Evolutionary conservation across 2,113 vertebrate species (phyloP), one percentile per base, ranked within the genome.

Genomic region (Ciconia stormi): DNA sequence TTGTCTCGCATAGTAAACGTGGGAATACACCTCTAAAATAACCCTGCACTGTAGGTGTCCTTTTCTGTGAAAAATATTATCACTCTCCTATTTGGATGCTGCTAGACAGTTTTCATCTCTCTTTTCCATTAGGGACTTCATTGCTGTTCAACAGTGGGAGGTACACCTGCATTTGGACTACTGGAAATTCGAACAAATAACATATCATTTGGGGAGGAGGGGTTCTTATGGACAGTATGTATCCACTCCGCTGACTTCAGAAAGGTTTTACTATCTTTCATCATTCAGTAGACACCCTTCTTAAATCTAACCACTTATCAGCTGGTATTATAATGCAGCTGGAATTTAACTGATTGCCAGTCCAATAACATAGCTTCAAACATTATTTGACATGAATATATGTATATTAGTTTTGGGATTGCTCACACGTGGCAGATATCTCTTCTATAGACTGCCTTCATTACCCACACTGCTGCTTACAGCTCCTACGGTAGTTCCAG

Each of bases 391-490:
- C 21, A 58, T 36, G 4, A 90, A 74, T 40, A 81, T 25, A 50
- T 9, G 2, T 50, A 44, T 27, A 42, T 22, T 55, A 63, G 15
- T 69, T 83, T 87, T 4, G 16, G 25, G 50, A 73, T 40, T 0
- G 0, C 11, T 66, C 20, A 36, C 40, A 66, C 0, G 0, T 46
- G 30, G 59, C 29, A 22, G 27, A 59, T 8, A 36, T 16, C 59
- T 49, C 21, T 78, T 86, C 16, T 47, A 32, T 1, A 78, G 40
- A 36, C 2, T 87, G 70, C 40, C 50, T 86, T 73, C 13, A 27
- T 47, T 71, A 44, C 7, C 16, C 18, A 56, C 11, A 55, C 21
- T 53, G 21, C 12, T 78, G 36, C 44, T 77, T 49, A 47, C 7
- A 1, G 2, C 23, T 65, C 3, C 16, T 20, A 49, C 27, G 8